Evolutionary conservation across 2,113 vertebrate species (phyloP), one percentile per base, ranked within the genome.

Genomic region (Microcebus tavaratra): DNA sequence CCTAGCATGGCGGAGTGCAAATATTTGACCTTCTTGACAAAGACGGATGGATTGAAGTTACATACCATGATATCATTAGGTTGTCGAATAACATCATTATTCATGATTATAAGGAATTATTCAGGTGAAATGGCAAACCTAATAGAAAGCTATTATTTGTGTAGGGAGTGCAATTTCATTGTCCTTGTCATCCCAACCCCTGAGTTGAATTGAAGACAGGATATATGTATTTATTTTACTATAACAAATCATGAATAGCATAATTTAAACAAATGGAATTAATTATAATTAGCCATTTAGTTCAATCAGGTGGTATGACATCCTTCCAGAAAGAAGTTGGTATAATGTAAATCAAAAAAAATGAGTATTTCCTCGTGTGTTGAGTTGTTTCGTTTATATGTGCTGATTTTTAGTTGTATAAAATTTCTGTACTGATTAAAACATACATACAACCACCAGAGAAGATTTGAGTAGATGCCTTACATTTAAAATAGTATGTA

Each of bases 81-180:
- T 98, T 99, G 98, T 99, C 81, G 98, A 99, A 99, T 99, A 98
- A 98, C 98, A 99, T 99, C 98, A 99, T 99, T 99, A 99, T 98
- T 99, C 99, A 99, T 99, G 98, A 99, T 99, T 99, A 99, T 98
- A 98, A 98, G 94, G 97, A 98, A 98, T 99, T 99, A 98, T 98
- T 99, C 98, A 98, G 98, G 98, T 98, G 98, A 98, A 98, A 98
- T 99, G 96, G 98, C 97, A 99, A 98, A 98, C 90, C 79, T 98
- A 98, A 98, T 98, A 97, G 98, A 98, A 99, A 98, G 98, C 98
- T 98, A 98, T 98, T 98, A 98, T 98, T 98, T 99, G 98, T 98
- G 94, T 98, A 97, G 94, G 95, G 97, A 98, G 92, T 14, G 3
- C 89, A 97, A 97, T 98, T 97, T 98, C 98, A 98, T 98, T 98